These are phyloP conservation scores for Ruditapes philippinarum DNA, from an alignment of 1,140 invertebrate species.

Conservation along the genomic window DNA sequence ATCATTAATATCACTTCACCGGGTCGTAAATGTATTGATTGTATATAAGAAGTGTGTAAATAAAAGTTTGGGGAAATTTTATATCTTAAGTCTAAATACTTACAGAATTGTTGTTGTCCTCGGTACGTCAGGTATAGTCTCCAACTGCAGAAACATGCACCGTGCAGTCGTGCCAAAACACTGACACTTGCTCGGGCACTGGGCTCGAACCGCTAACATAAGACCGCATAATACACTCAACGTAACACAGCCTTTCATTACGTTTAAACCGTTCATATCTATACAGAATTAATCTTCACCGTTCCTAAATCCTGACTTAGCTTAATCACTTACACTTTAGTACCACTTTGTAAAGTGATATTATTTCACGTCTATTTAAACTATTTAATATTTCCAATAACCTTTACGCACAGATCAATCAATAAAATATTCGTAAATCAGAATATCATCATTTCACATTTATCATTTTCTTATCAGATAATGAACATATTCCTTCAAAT, in stretches of 20 bases:
- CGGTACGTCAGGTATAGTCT: constrained; percentile 90
- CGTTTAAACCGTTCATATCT: constrained; percentile 16
- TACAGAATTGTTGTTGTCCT: constrained; percentile 91
- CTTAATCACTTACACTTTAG: not conserved
- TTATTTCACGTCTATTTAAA: not conserved
- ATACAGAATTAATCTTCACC: not conserved
- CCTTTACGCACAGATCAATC: not conserved
- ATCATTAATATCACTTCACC: not conserved
- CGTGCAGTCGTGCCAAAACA: constrained; percentile 91
- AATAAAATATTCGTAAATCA: not conserved
- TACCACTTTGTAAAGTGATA: not conserved
- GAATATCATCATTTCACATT: not conserved
- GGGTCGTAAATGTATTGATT: not conserved
- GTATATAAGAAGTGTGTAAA: not conserved
- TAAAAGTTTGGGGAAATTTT: not conserved
- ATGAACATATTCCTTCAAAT: not conserved
- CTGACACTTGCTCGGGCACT: constrained; percentile 91
- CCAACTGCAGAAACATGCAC: constrained; percentile 92
- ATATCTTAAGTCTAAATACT: constrained; percentile 87
- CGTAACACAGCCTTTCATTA: constrained; percentile 3
- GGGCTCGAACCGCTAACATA: not conserved
- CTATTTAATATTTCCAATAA: not conserved
- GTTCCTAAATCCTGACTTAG: not conserved
- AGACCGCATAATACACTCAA: not conserved
- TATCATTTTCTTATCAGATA: not conserved